These are phyloP conservation scores for Fringilla coelebs DNA, from an alignment of 2,797 vertebrate genomes.

Conservation along the genomic window DNA sequence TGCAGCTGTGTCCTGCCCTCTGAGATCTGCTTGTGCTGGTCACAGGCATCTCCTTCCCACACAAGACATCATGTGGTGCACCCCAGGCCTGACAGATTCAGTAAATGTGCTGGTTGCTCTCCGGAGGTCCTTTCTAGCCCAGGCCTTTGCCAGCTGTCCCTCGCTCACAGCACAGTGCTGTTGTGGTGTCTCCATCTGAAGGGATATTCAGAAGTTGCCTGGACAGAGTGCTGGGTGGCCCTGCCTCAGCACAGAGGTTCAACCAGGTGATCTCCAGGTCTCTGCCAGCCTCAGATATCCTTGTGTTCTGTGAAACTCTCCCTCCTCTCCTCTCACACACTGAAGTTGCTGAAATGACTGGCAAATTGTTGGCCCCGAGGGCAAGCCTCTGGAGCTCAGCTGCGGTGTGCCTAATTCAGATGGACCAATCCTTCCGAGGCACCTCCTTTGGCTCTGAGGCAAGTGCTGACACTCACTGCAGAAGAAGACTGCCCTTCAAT, in stretches of 20 bases:
- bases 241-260: not conserved
- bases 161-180: not conserved
- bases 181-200: not conserved
- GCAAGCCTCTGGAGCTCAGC: not conserved
- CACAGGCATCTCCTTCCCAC: not conserved
- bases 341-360: not conserved
- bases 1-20: not conserved
- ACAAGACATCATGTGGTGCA: not conserved
- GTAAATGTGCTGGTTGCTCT: not conserved
- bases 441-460: not conserved
- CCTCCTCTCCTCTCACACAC: not conserved
- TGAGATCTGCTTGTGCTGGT: not conserved
- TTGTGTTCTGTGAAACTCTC: not conserved
- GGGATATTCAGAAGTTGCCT: not conserved
- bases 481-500: not conserved
- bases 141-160: not conserved
- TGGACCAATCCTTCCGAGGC: accelerated
- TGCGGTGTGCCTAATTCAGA: not conserved
- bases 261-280: not conserved
- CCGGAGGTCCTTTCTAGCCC: not conserved
- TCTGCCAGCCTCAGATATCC: not conserved
- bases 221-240: not conserved
- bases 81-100: not conserved
- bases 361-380: not conserved
- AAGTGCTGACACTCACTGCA: not conserved